phyloP scores from a whole-genome alignment of 2,113 vertebrate species.

The Rhagologus leucostigma region DNA sequence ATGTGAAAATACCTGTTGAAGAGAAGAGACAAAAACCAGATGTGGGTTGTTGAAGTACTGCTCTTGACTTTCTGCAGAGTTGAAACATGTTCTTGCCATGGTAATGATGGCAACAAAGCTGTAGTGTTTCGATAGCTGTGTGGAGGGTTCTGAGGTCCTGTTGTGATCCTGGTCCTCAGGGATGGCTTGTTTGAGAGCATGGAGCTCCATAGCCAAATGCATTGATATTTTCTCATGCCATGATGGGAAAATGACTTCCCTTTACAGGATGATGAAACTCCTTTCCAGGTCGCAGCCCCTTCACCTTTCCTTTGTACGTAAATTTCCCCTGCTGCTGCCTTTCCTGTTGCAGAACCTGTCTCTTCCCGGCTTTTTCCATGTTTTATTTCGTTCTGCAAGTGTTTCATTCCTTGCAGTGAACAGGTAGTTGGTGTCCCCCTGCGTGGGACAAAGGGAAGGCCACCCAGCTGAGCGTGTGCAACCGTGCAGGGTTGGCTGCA shows the following conservation, averaged over 20 bases:
- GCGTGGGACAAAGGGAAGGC: fast-evolving
- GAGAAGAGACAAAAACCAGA: not conserved
- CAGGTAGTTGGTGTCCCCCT: not conserved
- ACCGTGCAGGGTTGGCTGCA: not conserved
- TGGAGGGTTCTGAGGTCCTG: not conserved
- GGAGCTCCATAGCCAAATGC: not conserved
- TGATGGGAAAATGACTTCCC: not conserved
- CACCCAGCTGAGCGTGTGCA: fast-evolving
- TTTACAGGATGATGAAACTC: fast-evolving
- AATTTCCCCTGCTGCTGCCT: not conserved
- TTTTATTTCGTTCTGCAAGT: fast-evolving
- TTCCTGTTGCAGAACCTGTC: not conserved
- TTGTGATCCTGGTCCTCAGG: not conserved
- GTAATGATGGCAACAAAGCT: not conserved
- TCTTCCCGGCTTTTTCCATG: not conserved
- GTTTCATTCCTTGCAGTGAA: fast-evolving
- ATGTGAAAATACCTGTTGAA: not conserved
- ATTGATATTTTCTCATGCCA: not conserved
- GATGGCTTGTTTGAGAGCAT: not conserved
- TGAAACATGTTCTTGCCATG: not conserved
- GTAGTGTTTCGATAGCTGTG: not conserved
- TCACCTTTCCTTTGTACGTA: fast-evolving
- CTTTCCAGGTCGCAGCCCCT: not conserved
- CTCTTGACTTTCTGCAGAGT: not conserved
- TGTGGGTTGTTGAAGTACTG: not conserved